These are phyloP conservation scores for Eurosta solidaginis DNA, from an alignment of 1,140 invertebrate genomes.

Conservation along the genomic window DNA sequence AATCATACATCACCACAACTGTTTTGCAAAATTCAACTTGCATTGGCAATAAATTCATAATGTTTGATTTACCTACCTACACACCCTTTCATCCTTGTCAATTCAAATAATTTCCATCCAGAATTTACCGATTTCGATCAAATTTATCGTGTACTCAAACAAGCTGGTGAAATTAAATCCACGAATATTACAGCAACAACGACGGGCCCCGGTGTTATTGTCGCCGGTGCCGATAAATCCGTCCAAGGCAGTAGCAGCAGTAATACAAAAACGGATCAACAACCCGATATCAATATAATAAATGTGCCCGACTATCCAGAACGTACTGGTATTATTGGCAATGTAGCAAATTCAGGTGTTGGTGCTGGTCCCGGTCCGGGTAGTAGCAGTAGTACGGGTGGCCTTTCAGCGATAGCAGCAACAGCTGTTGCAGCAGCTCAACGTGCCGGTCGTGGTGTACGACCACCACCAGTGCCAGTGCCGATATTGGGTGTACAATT, in stretches of 20 bases:
- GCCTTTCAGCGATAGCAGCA: slow-evolving; percentile 46
- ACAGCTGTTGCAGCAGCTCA: slow-evolving; percentile 44
- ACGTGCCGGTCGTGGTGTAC: slow-evolving; percentile 47
- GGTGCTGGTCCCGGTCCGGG: too few species aligned
- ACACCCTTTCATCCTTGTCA: not conserved
- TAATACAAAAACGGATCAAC: slow-evolving; percentile 33
- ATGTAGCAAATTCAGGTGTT: too few species aligned
- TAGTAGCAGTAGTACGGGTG: slow-evolving; percentile 6
- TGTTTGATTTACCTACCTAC: not conserved
- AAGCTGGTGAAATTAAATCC: slow-evolving; percentile 81
- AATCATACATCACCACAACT: too few species aligned
- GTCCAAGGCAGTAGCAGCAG: slow-evolving; percentile 45
- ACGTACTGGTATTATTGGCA: slow-evolving; percentile 2
- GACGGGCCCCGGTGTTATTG: slow-evolving; percentile 45
- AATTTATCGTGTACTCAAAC: slow-evolving; percentile 91
- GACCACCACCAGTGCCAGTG: slow-evolving; percentile 55
- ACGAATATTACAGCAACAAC: slow-evolving; percentile 57
- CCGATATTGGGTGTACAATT: slow-evolving; percentile 54
- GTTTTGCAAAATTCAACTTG: too few species aligned
- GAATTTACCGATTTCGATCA: slow-evolving; percentile 76
- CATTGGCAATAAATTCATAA: not conserved
- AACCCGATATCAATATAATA: slow-evolving; percentile 41
- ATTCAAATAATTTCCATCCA: not conserved
- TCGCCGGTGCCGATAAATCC: slow-evolving; percentile 57
- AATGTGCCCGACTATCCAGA: slow-evolving; percentile 43